phyloP scores from a whole-genome alignment of 2,797 vertebrate species.

The Triplophysa bombifrons region DNA sequence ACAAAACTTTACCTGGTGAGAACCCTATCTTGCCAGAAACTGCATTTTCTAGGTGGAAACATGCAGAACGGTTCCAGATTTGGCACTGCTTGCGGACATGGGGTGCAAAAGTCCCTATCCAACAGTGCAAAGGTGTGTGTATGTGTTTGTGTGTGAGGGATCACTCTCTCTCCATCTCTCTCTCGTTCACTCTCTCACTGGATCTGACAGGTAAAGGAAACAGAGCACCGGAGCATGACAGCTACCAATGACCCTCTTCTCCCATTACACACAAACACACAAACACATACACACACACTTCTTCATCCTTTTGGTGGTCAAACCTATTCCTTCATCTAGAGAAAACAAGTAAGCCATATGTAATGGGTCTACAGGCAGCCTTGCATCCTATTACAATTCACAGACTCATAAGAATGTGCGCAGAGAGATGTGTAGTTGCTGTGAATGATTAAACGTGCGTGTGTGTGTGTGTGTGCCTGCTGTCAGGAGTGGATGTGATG shows the following conservation, averaged over 20 bases:
- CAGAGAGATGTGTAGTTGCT: constrained; percentile 19
- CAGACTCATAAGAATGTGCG: constrained; percentile 42
- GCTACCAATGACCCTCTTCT: constrained; percentile 73
- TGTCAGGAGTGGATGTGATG: constrained; percentile 60
- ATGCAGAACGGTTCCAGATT: neutral
- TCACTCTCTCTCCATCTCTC: constrained; percentile 59
- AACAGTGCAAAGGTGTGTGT: constrained; percentile 60
- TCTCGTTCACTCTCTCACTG: constrained; percentile 71
- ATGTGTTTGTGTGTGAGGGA: constrained; percentile 51
- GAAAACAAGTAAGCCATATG: constrained; percentile 41
- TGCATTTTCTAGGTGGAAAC: neutral
- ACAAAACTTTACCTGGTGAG: neutral
- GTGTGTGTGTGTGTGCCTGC: constrained; percentile 45
- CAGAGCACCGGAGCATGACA: constrained; percentile 87
- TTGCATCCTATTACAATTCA: constrained; percentile 5
- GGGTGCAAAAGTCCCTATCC: constrained; percentile 30
- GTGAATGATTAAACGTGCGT: constrained; percentile 26
- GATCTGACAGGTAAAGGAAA: constrained; percentile 88
- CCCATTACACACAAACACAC: constrained; percentile 35
- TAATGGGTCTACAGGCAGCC: constrained; percentile 25
- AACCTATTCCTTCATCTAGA: constrained; percentile 20
- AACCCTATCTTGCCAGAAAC: neutral
- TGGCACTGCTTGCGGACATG: neutral
- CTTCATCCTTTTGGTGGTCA: constrained; percentile 3
- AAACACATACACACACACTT: constrained; percentile 24